Percentiles rank a stretch among this genome's conserved stretches.
Conservation (phyloP, 2,888 invertebrate species). For the Sarcophaga carnaria region DNA sequence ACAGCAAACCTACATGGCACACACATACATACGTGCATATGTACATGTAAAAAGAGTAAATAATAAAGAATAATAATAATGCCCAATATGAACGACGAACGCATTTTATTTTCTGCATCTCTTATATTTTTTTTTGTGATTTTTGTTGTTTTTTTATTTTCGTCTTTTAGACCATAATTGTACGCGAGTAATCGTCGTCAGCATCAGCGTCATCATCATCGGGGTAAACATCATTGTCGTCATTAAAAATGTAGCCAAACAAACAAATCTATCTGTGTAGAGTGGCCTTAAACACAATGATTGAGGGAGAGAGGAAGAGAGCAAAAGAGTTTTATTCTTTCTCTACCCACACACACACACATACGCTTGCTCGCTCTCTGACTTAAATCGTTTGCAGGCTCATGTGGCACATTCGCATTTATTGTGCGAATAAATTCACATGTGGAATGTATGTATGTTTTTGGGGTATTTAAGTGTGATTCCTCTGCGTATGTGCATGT, state of each 20-base stretch:
- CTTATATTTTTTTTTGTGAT: not conserved
- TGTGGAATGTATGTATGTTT: constrained; percentile 56
- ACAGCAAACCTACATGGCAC: not conserved
- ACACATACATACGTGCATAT: not conserved
- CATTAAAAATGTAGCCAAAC: constrained; percentile 36
- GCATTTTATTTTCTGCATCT: constrained; percentile 56
- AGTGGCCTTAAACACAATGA: constrained; percentile 49
- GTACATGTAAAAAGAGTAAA: constrained; percentile 1
- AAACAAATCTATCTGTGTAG: constrained; percentile 54
- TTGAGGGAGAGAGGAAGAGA: too few species aligned
- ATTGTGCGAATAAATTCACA: constrained; percentile 47
- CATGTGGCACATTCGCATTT: not conserved
- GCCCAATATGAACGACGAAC: constrained; percentile 67
- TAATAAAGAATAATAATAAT: constrained; percentile 77
- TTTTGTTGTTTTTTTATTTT: not conserved
- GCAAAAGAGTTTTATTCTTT: not conserved
- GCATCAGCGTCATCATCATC: constrained; percentile 41
- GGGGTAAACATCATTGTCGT: constrained; percentile 1
- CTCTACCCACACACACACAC: not conserved
- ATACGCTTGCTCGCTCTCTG: not conserved
- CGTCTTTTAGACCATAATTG: too few species aligned
- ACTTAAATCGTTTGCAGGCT: constrained; percentile 9
- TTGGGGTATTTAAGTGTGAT: constrained; percentile 51
- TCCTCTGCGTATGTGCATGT: constrained; percentile 64
- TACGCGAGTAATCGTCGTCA: constrained; percentile 36